A percentile compares a stretch with the other conserved stretches of the same genome.
phyloP scores from a whole-genome alignment of 2,113 vertebrate genomes.

The Ammospiza caudacuta region DNA sequence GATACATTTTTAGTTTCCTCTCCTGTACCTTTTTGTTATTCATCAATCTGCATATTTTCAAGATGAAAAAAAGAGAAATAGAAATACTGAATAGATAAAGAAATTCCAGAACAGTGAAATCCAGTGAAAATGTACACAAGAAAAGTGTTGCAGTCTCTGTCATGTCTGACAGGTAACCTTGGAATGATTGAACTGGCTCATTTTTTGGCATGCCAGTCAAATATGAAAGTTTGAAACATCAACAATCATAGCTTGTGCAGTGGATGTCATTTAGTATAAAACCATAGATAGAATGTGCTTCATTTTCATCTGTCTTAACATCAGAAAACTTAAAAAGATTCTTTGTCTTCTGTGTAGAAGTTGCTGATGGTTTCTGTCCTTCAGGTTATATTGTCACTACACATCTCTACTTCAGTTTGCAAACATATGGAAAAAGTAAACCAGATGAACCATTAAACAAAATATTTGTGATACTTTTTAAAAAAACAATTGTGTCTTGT shows the following conservation, averaged over 20 bases:
- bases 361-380: background rate
- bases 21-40: background rate
- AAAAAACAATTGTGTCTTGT: background rate
- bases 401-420: background rate
- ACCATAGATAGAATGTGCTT: background rate
- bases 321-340: background rate
- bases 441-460: background rate
- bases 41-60: background rate
- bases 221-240: background rate
- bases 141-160: background rate
- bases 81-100: background rate
- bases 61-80: background rate
- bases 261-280: background rate
- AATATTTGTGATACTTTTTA: background rate
- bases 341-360: background rate
- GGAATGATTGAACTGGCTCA: background rate
- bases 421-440: background rate
- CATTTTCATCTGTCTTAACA: background rate
- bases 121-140: background rate
- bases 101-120: background rate
- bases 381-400: background rate
- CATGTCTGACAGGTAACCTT: background rate
- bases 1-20: background rate
- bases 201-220: background rate
- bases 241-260: background rate